A percentile compares a stretch with the other conserved stretches of the same genome.
Conservation (phyloP, 2,888 invertebrate species). For the Diachrysia chrysitis region DNA sequence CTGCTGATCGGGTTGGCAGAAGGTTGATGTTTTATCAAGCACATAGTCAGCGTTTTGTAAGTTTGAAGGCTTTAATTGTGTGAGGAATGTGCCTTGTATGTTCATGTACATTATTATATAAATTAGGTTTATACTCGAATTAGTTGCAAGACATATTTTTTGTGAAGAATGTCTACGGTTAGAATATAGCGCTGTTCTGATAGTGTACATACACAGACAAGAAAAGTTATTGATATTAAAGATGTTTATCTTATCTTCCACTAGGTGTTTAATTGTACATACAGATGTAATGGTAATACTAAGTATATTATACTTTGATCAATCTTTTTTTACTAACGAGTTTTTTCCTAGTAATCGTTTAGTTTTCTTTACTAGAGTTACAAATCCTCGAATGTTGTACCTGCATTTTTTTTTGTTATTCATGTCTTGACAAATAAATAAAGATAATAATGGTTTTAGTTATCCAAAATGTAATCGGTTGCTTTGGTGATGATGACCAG, state of each 20-base stretch:
- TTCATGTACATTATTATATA: constrained; percentile 80
- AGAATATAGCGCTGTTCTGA: constrained; percentile 83
- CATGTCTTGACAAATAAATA: constrained; percentile 86
- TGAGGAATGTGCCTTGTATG: constrained; percentile 90
- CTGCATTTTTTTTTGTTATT: constrained; percentile 88
- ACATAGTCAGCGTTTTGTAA: constrained; percentile 81
- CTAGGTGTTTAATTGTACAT: constrained; percentile 85
- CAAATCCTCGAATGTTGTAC: constrained; percentile 89
- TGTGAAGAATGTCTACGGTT: constrained; percentile 85
- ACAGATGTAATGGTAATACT: constrained; percentile 69
- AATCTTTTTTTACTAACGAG: constrained; percentile 77
- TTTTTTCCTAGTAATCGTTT: constrained; percentile 86
- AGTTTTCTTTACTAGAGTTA: constrained; percentile 87
- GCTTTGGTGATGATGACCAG: constrained; percentile 77
- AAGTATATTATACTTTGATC: constrained; percentile 82
- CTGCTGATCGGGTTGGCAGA: constrained; percentile 71
- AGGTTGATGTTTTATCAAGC: constrained; percentile 85
- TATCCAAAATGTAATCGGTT: constrained; percentile 81
- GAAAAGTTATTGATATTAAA: constrained; percentile 86
- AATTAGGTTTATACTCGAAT: constrained; percentile 88
- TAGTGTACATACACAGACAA: constrained; percentile 74
- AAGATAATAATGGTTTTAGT: constrained; percentile 83
- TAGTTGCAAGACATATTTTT: constrained; percentile 89
- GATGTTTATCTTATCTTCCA: constrained; percentile 89
- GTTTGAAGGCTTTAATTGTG: constrained; percentile 86